phyloP scores from a whole-genome alignment of 1,140 invertebrate genomes.

The Drosophila aff. region DNA sequence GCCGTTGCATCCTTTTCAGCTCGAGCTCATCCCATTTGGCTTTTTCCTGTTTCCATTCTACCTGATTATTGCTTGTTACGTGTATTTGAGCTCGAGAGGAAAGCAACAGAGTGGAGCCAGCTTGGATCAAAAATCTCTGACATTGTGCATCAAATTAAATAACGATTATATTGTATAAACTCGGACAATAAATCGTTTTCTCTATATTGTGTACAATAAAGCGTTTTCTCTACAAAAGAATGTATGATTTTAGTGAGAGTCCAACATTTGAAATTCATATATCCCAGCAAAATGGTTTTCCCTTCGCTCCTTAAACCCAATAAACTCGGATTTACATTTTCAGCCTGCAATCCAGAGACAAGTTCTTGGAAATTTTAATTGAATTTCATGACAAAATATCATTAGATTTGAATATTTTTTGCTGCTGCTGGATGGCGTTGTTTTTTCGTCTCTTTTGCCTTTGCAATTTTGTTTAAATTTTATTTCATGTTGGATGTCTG shows the following conservation, averaged over 20 bases:
- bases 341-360: slow-evolving; percentile 25
- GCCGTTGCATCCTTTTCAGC: slow-evolving; percentile 20
- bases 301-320: background rate
- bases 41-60: slow-evolving; percentile 27
- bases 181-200: background rate
- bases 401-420: slow-evolving; percentile 46
- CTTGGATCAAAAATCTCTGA: background rate
- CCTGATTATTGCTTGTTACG: slow-evolving; percentile 29
- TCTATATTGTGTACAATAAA: slow-evolving; percentile 3
- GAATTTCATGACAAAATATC: slow-evolving; percentile 64
- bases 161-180: slow-evolving; percentile 10
- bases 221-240: background rate
- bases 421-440: slow-evolving; percentile 9
- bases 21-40: slow-evolving; percentile 39
- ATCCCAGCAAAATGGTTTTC: slow-evolving; percentile 2
- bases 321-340: slow-evolving; percentile 39
- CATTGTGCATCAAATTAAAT: slow-evolving; percentile 15
- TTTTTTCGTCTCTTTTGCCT: slow-evolving; percentile 32
- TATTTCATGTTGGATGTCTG: slow-evolving; percentile 48
- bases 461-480: slow-evolving; percentile 60
- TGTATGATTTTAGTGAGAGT: slow-evolving; percentile 11
- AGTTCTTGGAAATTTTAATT: slow-evolving; percentile 63
- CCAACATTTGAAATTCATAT: background rate
- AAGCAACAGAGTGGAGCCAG: too few relatives aligned
- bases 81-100: background rate